These are phyloP conservation scores for Anoplopoma fimbria DNA, from an alignment of 2,113 vertebrate genomes.

Conservation along the genomic window DNA sequence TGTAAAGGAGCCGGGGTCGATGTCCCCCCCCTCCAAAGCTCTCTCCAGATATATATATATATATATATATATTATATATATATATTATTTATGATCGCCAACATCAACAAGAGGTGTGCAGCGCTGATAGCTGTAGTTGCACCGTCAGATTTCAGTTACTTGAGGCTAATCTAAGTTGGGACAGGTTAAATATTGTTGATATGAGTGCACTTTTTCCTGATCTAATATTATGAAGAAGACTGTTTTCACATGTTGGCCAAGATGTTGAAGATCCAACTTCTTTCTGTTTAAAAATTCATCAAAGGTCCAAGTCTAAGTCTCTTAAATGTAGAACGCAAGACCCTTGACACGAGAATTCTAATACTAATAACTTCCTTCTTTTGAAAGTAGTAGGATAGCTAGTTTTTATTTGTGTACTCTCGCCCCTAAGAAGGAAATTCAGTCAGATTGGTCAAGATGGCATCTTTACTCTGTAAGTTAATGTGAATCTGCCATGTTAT, in stretches of 20 bases:
- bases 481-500: conserved; percentile 58
- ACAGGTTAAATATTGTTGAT: conserved; percentile 39
- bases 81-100: conserved; percentile 52
- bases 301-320: background rate
- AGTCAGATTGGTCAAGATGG: conserved; percentile 45
- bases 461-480: conserved; percentile 55
- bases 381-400: background rate
- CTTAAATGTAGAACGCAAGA: background rate
- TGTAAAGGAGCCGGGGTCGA: conserved; percentile 73
- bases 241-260: background rate
- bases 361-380: background rate
- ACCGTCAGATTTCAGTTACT: conserved; percentile 57
- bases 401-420: conserved; percentile 8
- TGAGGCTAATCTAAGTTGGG: conserved; percentile 41
- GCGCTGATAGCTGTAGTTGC: conserved; percentile 33
- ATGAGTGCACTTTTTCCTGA: background rate
- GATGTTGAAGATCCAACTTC: background rate
- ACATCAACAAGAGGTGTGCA: conserved; percentile 51
- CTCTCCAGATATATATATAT: conserved; percentile 34
- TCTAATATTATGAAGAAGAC: conserved; percentile 1
- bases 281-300: background rate
- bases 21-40: conserved; percentile 24
- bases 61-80: no score
- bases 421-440: conserved; percentile 38
- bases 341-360: background rate